Base-by-base conservation (phyloP, 2,113 vertebrate species). In the Aphelocoma coerulescens region DNA sequence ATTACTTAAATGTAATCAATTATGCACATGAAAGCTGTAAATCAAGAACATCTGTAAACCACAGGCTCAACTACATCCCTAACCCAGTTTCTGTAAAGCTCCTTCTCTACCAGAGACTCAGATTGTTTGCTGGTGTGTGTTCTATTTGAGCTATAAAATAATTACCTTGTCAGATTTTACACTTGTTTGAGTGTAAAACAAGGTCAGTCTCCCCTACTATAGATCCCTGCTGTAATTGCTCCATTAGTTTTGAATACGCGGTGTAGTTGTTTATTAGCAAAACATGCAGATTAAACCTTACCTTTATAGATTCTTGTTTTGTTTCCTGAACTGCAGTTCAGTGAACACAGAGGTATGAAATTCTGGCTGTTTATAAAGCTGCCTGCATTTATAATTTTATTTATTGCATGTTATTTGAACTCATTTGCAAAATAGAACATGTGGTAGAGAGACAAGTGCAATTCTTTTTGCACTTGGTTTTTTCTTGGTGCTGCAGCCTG, bases 131-230 rank as follows among this genome's bases (percentile, higher is more conserved):
- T 93, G 75, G 51, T 75, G 62, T 89, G 66, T 35, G 27, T 63
- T 89, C 17, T 84, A 57, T 86, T 76, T 96, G 63, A 94, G 67
- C n/a, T 91, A 69, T 93, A 41, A 81, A 95, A 77, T 91, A 95
- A 95, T 96, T 95, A 80, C 63, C 75, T 73, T 92, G 73, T 91
- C 88, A 88, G 52, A 67, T 93, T 88, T 81, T 96, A 58, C 35
- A 59, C 26, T 58, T 66, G 19, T 63, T 49, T 86, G 92, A 95
- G 54, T 44, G 46, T 78, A 52, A 81, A 96, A 94, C 30, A 79
- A 58, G 57, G 87, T 95, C 66, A 91, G 78, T 62, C 30, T 89
- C 61, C 54, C 19, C 55, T 94, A 3, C 43, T 87, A 23, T 52
- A 74, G 54, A 66, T 86, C 27, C 43, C 24, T 5, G 41, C 35